phyloP scores from a whole-genome alignment of 2,888 invertebrate genomes.

The Trissonchulus latispiculum region DNA sequence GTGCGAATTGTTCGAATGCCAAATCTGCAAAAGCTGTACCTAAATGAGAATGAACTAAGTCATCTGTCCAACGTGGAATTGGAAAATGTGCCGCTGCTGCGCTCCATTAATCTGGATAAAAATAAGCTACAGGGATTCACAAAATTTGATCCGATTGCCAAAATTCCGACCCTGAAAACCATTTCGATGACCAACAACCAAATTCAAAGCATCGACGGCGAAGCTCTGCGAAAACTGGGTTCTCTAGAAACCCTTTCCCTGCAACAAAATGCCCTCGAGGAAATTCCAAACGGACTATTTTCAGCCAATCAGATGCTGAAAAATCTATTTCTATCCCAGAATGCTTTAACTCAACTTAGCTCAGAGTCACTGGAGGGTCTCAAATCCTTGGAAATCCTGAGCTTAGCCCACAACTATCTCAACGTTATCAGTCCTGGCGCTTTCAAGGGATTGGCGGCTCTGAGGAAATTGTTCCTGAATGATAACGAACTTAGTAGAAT shows the following conservation, averaged over 20 bases:
- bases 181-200: constrained; percentile 36
- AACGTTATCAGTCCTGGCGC: constrained; percentile 19
- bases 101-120: constrained; percentile 20
- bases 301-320: constrained; percentile 41
- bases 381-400: constrained; percentile 29
- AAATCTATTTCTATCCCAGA: constrained; percentile 47
- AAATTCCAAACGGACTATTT: constrained; percentile 43
- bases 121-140: constrained; percentile 7
- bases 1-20: constrained; percentile 29
- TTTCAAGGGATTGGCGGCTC: constrained; percentile 15
- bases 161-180: constrained; percentile 41
- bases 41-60: constrained; percentile 38
- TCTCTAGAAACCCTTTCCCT: constrained; percentile 41
- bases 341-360: constrained; percentile 35
- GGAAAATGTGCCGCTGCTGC: constrained; percentile 1
- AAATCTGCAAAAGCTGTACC: constrained; percentile 33
- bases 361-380: constrained; percentile 7
- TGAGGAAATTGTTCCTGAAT: constrained; percentile 33
- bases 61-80: constrained; percentile 9
- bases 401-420: constrained; percentile 27
- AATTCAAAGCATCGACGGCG: constrained; percentile 25
- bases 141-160: constrained; percentile 33
- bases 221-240: constrained; percentile 28
- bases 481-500: constrained; percentile 36
- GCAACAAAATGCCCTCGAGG: constrained; percentile 43